These are phyloP conservation scores for Drosophila ustulata DNA, from an alignment of 2,888 invertebrate species.

Conservation along the genomic window DNA sequence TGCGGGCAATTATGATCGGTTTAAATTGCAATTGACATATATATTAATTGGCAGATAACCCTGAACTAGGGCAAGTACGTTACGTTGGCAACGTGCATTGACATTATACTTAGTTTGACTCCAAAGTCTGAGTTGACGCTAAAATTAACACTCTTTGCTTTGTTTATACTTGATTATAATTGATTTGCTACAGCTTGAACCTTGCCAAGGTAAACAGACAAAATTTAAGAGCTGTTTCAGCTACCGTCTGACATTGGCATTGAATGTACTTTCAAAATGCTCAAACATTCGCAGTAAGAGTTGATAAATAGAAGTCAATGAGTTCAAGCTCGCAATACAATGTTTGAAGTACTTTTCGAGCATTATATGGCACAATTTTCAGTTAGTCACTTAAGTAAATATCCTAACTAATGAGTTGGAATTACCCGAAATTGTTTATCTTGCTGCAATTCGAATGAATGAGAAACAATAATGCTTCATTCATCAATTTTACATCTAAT, in stretches of 20 bases:
- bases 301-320: not conserved
- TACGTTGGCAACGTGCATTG: slow-evolving; percentile 23
- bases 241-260: slow-evolving; percentile 44
- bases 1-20: slow-evolving; percentile 23
- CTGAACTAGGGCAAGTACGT: slow-evolving; percentile 23
- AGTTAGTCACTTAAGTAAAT: not conserved
- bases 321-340: slow-evolving; percentile 9
- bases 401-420: not conserved
- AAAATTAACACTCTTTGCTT: slow-evolving; percentile 38
- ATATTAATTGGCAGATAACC: slow-evolving; percentile 12
- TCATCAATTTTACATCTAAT: not conserved
- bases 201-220: slow-evolving; percentile 36
- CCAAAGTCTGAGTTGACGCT: slow-evolving; percentile 17
- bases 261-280: slow-evolving; percentile 21
- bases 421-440: not conserved
- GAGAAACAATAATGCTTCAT: not conserved
- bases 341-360: slow-evolving; percentile 2
- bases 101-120: slow-evolving; percentile 13
- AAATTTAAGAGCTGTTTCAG: slow-evolving; percentile 17
- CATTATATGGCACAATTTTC: slow-evolving; percentile 1
- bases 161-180: slow-evolving; percentile 26
- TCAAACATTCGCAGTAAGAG: not conserved
- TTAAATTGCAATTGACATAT: slow-evolving; percentile 3
- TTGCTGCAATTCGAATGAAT: not conserved
- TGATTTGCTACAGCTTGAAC: slow-evolving; percentile 37